A percentile compares a stretch with the other conserved stretches of the same genome.
Conservation (phyloP, 2,797 vertebrate species). For the Cyprinodon diabolis region DNA sequence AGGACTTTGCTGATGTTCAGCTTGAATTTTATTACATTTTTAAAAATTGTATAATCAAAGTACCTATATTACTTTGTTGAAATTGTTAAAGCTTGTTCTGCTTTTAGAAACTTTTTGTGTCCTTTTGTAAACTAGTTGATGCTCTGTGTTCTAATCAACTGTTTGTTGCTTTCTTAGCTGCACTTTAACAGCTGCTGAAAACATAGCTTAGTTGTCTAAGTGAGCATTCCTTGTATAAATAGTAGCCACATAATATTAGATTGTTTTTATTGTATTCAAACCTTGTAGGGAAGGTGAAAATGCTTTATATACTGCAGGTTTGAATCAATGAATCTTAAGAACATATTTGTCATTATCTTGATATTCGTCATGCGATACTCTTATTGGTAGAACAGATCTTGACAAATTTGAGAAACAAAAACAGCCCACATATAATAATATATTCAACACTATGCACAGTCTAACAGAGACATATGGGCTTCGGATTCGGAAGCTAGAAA, state of each 20-base stretch:
- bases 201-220: neutral
- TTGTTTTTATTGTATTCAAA: neutral
- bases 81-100: neutral
- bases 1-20: neutral
- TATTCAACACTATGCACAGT: conserved; percentile 57
- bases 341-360: neutral
- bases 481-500: conserved; percentile 50
- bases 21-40: neutral
- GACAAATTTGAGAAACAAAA: conserved; percentile 23
- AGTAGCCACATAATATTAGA: neutral
- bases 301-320: neutral
- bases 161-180: neutral
- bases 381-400: conserved; percentile 9
- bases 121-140: neutral
- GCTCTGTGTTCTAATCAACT: neutral
- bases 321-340: neutral
- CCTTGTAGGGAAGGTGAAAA: neutral
- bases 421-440: conserved; percentile 39
- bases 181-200: neutral
- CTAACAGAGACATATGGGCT: conserved; percentile 73
- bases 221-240: neutral
- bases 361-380: neutral
- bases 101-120: too few species aligned
- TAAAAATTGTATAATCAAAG: neutral
- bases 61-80: neutral